Percentiles rank a stretch among this genome's conserved stretches.
These are phyloP conservation scores for Tretioscincus oriximinensis DNA, from an alignment of 2,113 vertebrate species.

Conservation along the genomic window DNA sequence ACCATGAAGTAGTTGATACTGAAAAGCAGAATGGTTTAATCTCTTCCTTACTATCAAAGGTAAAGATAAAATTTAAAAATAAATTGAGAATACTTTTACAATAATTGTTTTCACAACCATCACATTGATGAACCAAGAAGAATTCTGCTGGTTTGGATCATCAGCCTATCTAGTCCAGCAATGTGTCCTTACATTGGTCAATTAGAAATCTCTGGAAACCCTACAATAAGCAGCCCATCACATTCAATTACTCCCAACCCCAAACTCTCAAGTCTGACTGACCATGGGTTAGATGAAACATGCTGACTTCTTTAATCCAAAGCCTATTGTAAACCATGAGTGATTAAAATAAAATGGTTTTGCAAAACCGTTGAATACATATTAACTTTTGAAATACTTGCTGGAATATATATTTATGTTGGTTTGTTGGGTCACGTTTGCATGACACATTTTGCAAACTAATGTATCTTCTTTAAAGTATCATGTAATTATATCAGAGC, in stretches of 20 bases:
- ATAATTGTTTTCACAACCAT: constrained; percentile 11
- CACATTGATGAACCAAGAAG: constrained; percentile 25
- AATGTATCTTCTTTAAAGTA: constrained; percentile 46
- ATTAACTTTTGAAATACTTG: constrained; percentile 42
- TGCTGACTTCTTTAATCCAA: constrained; percentile 56
- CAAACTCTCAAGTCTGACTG: constrained; percentile 15
- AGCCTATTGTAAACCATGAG: constrained; percentile 50
- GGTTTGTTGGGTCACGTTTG: constrained; percentile 40
- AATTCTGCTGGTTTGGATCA: no score
- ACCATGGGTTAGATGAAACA: constrained; percentile 40
- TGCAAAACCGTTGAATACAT: constrained; percentile 45
- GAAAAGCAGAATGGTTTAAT: background rate
- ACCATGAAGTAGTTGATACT: background rate
- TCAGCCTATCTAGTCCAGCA: no score
- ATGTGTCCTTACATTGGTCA: no score
- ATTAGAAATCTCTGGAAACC: no score
- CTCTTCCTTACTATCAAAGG: background rate
- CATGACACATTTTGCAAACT: constrained; percentile 31
- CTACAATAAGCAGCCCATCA: no score
- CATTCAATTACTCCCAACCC: background rate
- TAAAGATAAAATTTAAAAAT: background rate
- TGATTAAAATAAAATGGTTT: constrained; percentile 49
- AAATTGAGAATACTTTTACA: background rate
- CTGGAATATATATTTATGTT: constrained; percentile 41
- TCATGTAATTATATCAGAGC: constrained; percentile 29